Conservation (phyloP, 2,888 invertebrate genomes). For the Protonemura montana region DNA sequence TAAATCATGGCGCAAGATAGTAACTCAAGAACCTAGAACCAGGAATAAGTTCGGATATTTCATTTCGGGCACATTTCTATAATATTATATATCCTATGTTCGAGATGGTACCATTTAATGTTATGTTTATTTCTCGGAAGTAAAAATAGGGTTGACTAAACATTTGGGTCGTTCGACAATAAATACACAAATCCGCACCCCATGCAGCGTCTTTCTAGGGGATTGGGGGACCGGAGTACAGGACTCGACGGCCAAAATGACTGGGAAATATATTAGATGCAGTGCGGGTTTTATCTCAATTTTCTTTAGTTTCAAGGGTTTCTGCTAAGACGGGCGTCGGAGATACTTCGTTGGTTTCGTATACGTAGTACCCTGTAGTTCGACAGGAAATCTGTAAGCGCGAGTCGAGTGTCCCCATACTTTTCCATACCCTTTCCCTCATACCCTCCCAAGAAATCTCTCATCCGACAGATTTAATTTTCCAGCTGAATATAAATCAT, state of each 20-base stretch:
- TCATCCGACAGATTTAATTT: conserved; percentile 46
- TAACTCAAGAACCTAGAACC: background rate
- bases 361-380: conserved; percentile 28
- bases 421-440: conserved; percentile 24
- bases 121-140: background rate
- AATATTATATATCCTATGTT: background rate
- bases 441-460: conserved; percentile 32
- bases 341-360: background rate
- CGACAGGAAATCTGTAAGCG: conserved; percentile 37
- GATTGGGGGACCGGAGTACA: background rate
- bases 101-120: background rate
- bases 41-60: background rate
- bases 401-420: conserved; percentile 26
- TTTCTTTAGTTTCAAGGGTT: conserved; percentile 12
- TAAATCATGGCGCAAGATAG: background rate
- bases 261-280: background rate
- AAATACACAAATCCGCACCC: background rate
- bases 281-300: conserved; percentile 12
- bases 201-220: background rate
- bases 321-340: background rate
- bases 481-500: conserved; percentile 46
- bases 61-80: background rate
- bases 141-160: background rate
- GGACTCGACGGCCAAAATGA: background rate
- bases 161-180: background rate